A percentile compares a stretch with the other conserved stretches of the same genome.
These are phyloP conservation scores for Scotopteryx bipunctaria DNA, from an alignment of 2,888 invertebrate species.

Conservation along the genomic window DNA sequence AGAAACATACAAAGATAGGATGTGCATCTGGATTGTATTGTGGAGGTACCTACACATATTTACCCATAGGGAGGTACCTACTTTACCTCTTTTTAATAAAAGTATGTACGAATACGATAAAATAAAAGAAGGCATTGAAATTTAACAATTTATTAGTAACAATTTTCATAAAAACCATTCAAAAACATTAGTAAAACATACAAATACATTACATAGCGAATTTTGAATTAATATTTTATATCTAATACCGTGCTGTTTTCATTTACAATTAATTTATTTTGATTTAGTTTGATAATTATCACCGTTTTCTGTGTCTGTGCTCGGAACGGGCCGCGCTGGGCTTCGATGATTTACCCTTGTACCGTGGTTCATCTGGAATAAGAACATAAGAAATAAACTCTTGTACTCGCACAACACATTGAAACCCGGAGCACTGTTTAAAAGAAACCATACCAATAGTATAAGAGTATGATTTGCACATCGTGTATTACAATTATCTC, in stretches of 20 bases:
- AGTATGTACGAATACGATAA: not conserved
- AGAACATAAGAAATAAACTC: not conserved
- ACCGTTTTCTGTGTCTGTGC: slow-evolving; percentile 72
- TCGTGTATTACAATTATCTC: too few species aligned
- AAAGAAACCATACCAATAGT: too few species aligned
- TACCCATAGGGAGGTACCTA: too few species aligned
- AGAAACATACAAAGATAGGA: too few species aligned
- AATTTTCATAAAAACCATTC: slow-evolving; percentile 29
- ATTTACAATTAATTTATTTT: slow-evolving; percentile 19
- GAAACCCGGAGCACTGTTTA: too few species aligned
- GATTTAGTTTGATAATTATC: slow-evolving; percentile 31
- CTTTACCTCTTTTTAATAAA: not conserved
- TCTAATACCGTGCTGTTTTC: not conserved
- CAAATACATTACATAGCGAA: slow-evolving; percentile 1
- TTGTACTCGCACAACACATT: too few species aligned
- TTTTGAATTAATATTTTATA: not conserved
- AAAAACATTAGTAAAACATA: slow-evolving; percentile 26
- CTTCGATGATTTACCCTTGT: slow-evolving; percentile 70
- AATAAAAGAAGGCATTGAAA: slow-evolving; percentile 1
- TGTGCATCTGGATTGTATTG: too few species aligned
- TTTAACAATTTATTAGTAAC: slow-evolving; percentile 16
- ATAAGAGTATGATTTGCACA: too few species aligned
- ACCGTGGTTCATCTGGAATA: slow-evolving; percentile 65
- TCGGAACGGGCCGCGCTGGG: slow-evolving; percentile 68
- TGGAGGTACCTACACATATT: too few species aligned